Evolutionary conservation across 2,797 vertebrate genomes (phyloP).

Genomic region (Aphelocoma californica): DNA sequence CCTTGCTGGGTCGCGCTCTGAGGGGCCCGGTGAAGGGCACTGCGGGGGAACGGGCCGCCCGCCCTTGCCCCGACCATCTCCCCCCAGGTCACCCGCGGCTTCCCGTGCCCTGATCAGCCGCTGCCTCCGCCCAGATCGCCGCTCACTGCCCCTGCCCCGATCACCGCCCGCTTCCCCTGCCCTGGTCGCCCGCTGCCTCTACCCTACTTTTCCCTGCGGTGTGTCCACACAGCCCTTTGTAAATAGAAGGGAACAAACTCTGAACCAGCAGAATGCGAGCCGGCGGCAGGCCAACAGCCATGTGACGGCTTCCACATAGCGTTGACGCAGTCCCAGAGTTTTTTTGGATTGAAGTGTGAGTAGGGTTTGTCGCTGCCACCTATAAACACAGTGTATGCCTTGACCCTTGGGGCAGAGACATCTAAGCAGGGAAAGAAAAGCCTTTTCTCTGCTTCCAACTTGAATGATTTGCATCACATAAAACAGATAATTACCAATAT

Average conservation of each 20-base stretch:
- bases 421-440: not conserved
- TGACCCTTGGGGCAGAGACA: not conserved
- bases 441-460: not conserved
- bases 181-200: not conserved
- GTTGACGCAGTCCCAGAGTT: constrained; percentile 3
- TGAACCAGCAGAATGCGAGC: constrained; percentile 24
- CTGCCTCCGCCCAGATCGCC: too few relatives aligned
- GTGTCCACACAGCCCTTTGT: not conserved
- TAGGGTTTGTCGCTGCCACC: not conserved
- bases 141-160: not conserved
- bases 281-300: constrained; percentile 23
- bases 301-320: constrained; percentile 15
- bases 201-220: not conserved
- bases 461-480: not conserved
- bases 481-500: not conserved
- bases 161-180: not conserved
- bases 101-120: too few relatives aligned
- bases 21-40: not conserved
- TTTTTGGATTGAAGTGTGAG: not conserved
- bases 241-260: constrained; percentile 20
- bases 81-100: not conserved
- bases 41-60: not conserved
- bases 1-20: not conserved
- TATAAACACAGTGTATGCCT: not conserved
- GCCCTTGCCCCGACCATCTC: not conserved